Percentiles rank a stretch among this genome's conserved stretches.
Evolutionary conservation across 1,140 invertebrate genomes (phyloP).

Genomic region (honey bee (Apis mellifera)): DNA sequence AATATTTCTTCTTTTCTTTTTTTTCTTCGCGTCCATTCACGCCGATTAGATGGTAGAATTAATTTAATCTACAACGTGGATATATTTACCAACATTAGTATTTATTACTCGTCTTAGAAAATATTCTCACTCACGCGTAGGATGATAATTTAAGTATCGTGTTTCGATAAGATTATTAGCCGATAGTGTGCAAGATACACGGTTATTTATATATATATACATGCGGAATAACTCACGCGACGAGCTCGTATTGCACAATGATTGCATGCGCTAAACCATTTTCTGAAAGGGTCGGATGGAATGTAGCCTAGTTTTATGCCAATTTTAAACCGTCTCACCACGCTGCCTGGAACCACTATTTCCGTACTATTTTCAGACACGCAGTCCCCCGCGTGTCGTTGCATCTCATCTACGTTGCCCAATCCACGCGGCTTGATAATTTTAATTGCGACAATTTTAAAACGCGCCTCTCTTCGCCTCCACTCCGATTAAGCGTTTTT

Average conservation of each 20-base stretch:
- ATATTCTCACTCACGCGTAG: neutral
- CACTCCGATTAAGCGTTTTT: neutral
- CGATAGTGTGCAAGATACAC: neutral
- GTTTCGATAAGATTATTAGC: neutral
- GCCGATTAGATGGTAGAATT: neutral
- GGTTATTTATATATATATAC: constrained; percentile 10
- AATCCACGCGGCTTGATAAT: constrained; percentile 10
- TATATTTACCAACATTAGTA: neutral
- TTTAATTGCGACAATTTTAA: constrained; percentile 13
- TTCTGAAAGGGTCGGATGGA: constrained; percentile 17
- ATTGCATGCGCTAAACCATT: neutral
- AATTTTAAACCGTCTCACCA: constrained; percentile 36
- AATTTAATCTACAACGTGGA: neutral
- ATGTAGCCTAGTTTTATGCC: constrained; percentile 49
- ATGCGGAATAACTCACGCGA: neutral
- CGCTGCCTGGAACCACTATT: constrained; percentile 19
- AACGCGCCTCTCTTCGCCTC: no score
- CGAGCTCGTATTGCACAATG: constrained; percentile 23
- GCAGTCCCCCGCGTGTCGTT: constrained; percentile 13
- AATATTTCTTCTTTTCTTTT: neutral
- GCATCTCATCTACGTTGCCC: constrained; percentile 1
- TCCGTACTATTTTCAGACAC: constrained; percentile 51
- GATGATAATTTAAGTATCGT: neutral
- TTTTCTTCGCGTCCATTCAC: neutral
- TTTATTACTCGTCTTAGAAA: neutral